These are phyloP conservation scores for Acleris sparsana DNA, from an alignment of 2,888 invertebrate genomes.

Conservation along the genomic window DNA sequence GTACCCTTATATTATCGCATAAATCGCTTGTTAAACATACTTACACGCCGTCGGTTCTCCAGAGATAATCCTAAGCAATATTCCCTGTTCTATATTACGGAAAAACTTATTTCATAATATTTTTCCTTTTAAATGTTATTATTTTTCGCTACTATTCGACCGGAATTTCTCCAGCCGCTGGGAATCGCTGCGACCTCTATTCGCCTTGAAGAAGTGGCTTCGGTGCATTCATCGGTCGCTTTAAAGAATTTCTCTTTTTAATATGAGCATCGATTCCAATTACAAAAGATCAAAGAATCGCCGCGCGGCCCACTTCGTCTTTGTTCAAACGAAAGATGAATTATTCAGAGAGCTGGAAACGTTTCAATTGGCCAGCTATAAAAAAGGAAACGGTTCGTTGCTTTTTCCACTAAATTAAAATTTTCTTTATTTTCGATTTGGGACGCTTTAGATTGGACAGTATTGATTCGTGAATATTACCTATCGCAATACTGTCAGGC, in stretches of 20 bases:
- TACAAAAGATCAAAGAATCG: conserved; percentile 84
- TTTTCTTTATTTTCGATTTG: conserved; percentile 75
- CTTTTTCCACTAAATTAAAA: conserved; percentile 82
- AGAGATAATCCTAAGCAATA: conserved; percentile 36
- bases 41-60: conserved; percentile 25
- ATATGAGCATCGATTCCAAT: conserved; percentile 84
- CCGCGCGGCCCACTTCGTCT: conserved; percentile 83
- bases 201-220: conserved; percentile 78
- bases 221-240: conserved; percentile 78
- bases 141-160: conserved; percentile 3
- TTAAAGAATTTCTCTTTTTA: conserved; percentile 80
- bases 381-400: conserved; percentile 83
- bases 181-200: conserved; percentile 71
- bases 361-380: conserved; percentile 84
- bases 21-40: conserved; percentile 36
- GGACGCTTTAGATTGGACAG: conserved; percentile 57
- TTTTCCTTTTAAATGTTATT: conserved; percentile 1
- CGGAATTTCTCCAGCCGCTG: conserved; percentile 45
- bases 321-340: conserved; percentile 84
- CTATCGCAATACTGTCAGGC: conserved; percentile 32
- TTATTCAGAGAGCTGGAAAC: conserved; percentile 84
- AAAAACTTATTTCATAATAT: conserved; percentile 10
- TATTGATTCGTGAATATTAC: conserved; percentile 52
- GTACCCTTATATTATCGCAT: conserved; percentile 24
- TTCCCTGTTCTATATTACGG: conserved; percentile 16